Evolutionary conservation across 1,140 invertebrate species (phyloP), one percentile per base, ranked within the genome.

Genomic region (Tetramorium alpestre): DNA sequence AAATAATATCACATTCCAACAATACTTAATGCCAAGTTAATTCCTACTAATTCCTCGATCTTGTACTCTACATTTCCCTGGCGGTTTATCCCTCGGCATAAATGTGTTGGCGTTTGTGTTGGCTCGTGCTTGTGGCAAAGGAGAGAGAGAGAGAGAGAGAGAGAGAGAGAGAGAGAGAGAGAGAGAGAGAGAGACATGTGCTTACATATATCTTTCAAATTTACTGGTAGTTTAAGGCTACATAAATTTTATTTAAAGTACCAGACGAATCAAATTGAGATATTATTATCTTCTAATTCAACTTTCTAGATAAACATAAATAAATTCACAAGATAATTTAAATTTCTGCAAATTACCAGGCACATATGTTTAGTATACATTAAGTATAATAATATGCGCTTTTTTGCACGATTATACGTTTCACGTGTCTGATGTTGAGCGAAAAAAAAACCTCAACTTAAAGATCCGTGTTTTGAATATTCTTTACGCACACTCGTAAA

Each of bases 1-100:
- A 22, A 41, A 4, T 25, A 60, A 76, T 76, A 58, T 76, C 8
- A 76, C 8, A 60, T 41, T 76, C 54, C 22, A 60, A 25, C 33
- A 60, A 76, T 58, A 41, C 54, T 76, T 76, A 60, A 76, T 41
- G 54, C 8, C 73, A 25, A 60, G 54, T 41, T 76, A 60, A 76
- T 76, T 76, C 54, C 51, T 76, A 38, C 11, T 76, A 76, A 76
- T 76, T 60, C 54, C 73, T 60, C 38, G 54, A 76, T 76, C 73
- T 60, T 76, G 54, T 60, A 18, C 7, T 44, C n/a, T 58, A 60
- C 33, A 76, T 60, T 76, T 60, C 73, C 54, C 54, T 13, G 25
- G 54, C 4, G 73, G 73, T 60, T 76, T 76, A 76, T 25, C 54
- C 54, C 73, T 60, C 73, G 54, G 16, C 60, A 76, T 38, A 38